Percentiles rank a stretch among this genome's conserved stretches.
These are phyloP conservation scores for Anoplius nigerrimus DNA, from an alignment of 2,888 invertebrate species.

Conservation along the genomic window DNA sequence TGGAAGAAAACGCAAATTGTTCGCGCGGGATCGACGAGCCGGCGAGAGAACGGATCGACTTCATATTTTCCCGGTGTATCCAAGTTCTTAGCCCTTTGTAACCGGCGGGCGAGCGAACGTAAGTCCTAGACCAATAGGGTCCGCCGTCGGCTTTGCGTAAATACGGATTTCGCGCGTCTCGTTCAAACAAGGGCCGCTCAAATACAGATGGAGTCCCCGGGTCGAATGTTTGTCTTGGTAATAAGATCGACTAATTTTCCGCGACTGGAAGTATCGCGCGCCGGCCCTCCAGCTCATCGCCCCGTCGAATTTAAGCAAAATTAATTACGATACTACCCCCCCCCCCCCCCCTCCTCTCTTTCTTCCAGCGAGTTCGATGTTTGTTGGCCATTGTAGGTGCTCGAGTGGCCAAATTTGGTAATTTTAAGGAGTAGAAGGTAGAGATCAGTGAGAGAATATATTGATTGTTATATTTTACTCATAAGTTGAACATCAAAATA, in stretches of 20 bases:
- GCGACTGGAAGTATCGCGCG: too few species aligned
- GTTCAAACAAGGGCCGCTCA: conserved; percentile 72
- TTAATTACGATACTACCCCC: too few species aligned
- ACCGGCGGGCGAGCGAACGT: conserved; percentile 45
- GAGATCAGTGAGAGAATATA: too few species aligned
- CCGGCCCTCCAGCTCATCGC: not conserved
- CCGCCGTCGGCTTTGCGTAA: conserved; percentile 69
- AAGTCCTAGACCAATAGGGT: conserved; percentile 64
- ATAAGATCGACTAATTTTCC: conserved; percentile 73
- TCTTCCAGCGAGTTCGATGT: too few species aligned
- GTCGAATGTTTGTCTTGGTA: conserved; percentile 67
- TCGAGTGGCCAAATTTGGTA: too few species aligned
- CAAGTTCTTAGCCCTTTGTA: conserved; percentile 68
- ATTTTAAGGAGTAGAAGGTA: too few species aligned
- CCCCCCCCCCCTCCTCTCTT: too few species aligned
- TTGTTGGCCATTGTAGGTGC: too few species aligned
- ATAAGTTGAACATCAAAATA: too few species aligned
- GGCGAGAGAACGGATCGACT: conserved; percentile 47
- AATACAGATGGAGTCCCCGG: conserved; percentile 73
- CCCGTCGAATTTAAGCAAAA: conserved; percentile 11
- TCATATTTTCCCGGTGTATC: conserved; percentile 58
- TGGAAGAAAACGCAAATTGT: too few species aligned
- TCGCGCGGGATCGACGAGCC: too few species aligned
- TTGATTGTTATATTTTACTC: too few species aligned
- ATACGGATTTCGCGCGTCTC: conserved; percentile 73